A percentile compares a stretch with the other conserved stretches of the same genome.
Evolutionary conservation across 2,888 invertebrate genomes (phyloP).

Genomic region (Parascotia fuliginaria): DNA sequence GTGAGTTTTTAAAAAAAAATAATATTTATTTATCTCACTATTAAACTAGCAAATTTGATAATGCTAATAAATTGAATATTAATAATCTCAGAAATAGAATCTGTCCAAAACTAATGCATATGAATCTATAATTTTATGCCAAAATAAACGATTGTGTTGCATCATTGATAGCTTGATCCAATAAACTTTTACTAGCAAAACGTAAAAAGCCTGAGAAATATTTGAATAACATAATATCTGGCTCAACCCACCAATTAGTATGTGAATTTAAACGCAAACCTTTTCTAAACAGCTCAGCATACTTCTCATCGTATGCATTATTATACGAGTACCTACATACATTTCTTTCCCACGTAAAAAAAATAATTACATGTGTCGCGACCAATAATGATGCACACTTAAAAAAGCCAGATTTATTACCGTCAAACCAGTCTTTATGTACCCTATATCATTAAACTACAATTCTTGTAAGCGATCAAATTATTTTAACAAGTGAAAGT

Average conservation of each 20-base stretch:
- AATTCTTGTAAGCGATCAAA: slow-evolving; percentile 51
- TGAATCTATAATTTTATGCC: not conserved
- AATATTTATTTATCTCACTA: no score
- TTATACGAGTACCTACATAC: no score
- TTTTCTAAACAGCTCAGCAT: slow-evolving; percentile 21
- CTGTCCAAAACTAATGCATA: not conserved
- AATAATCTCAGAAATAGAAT: no score
- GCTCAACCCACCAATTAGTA: slow-evolving; percentile 4
- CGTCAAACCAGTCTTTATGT: slow-evolving; percentile 32
- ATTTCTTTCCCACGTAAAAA: slow-evolving; percentile 21
- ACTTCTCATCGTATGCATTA: slow-evolving; percentile 18
- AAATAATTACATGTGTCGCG: slow-evolving; percentile 29
- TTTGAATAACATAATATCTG: slow-evolving; percentile 8
- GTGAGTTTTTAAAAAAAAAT: slow-evolving; percentile 75
- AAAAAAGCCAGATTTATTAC: slow-evolving; percentile 27
- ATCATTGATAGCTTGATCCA: not conserved
- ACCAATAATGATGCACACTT: slow-evolving; percentile 20
- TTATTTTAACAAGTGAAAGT: slow-evolving; percentile 63
- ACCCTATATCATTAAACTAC: slow-evolving; percentile 32
- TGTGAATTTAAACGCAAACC: slow-evolving; percentile 3
- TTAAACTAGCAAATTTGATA: no score
- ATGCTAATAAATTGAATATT: no score
- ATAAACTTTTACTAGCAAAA: slow-evolving; percentile 10
- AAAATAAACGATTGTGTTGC: not conserved
- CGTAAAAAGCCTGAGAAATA: slow-evolving; percentile 11